Percentiles rank a stretch among this genome's conserved stretches.
phyloP scores from a whole-genome alignment of 2,113 vertebrate genomes.

The Pterocles burchelli region DNA sequence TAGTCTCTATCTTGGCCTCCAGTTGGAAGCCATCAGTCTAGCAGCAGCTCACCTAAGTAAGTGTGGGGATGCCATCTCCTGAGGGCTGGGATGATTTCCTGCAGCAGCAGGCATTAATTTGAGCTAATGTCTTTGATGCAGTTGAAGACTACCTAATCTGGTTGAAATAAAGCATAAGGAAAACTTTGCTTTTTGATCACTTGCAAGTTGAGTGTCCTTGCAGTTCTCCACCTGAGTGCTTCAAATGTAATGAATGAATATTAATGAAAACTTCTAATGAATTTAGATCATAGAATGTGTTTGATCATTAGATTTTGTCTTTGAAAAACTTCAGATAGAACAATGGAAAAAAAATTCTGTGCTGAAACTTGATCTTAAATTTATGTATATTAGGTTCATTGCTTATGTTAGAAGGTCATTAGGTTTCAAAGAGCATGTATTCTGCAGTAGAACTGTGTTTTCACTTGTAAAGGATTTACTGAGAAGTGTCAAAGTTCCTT shows the following conservation, averaged over 20 bases:
- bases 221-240: constrained; percentile 6
- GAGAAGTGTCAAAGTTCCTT: constrained; percentile 9
- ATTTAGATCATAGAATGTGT: constrained; percentile 8
- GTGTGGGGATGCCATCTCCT: not conserved
- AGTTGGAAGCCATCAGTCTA: not conserved
- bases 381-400: not conserved
- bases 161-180: not conserved
- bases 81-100: not conserved
- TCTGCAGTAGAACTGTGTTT: not conserved
- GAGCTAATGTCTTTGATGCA: not conserved
- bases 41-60: not conserved
- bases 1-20: not conserved
- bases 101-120: not conserved
- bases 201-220: constrained; percentile 1
- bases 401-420: not conserved
- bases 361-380: not conserved
- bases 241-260: constrained; percentile 29
- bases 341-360: not conserved
- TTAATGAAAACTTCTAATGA: constrained; percentile 19
- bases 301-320: constrained; percentile 31
- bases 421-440: not conserved
- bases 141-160: not conserved
- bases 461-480: not conserved
- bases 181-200: not conserved
- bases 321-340: not conserved